Evolutionary conservation across 2,113 vertebrate species (phyloP), one percentile per base, ranked within the genome.

Genomic region (Patagioenas fasciata): DNA sequence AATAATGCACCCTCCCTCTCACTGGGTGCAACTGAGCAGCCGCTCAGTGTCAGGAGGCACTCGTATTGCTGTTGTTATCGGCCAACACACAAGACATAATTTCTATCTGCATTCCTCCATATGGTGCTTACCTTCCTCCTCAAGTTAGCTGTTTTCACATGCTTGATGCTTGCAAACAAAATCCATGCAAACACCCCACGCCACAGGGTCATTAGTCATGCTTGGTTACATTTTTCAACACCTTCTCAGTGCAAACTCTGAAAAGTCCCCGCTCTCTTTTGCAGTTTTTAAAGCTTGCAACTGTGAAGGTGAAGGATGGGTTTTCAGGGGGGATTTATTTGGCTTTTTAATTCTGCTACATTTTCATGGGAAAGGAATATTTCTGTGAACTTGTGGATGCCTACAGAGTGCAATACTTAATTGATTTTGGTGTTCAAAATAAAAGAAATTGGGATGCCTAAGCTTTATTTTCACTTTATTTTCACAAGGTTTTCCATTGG

Each of bases 391-490:
- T 92, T 2, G 0, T 25, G 57, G 88, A 93, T 36, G 62, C 78
- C 83, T 89, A 61, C n/a, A 24, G 54, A 88, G n/a, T 32, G 32
- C 2, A 29, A 66, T 1, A 1, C 15, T 85, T 88, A 62, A 92
- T 93, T 74, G 28, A 66, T 79, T 91, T 58, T 58, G 47, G 73
- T 53, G 50, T 96, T 88, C 87, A 91, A 75, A 91, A 89, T 85
- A 50, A 53, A 88, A 89, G 64, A 77, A 95, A 70, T 48, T 47
- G 6, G 67, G 89, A 89, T 12, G 24, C 31, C 23, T 65, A 80
- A 96, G 53, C 42, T 95, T 94, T 96, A 88, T 97, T 96, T 97
- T 96, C 77, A 64, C 24, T 75, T 75, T n/a, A n/a, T n/a, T n/a
- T n/a, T n/a, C n/a, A 32, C 81, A 95, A 91, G 66, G 34, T 72